Percentiles rank a stretch among this genome's conserved stretches.
These are phyloP conservation scores for Ladona fulva DNA, from an alignment of 1,140 invertebrate species.

Conservation along the genomic window DNA sequence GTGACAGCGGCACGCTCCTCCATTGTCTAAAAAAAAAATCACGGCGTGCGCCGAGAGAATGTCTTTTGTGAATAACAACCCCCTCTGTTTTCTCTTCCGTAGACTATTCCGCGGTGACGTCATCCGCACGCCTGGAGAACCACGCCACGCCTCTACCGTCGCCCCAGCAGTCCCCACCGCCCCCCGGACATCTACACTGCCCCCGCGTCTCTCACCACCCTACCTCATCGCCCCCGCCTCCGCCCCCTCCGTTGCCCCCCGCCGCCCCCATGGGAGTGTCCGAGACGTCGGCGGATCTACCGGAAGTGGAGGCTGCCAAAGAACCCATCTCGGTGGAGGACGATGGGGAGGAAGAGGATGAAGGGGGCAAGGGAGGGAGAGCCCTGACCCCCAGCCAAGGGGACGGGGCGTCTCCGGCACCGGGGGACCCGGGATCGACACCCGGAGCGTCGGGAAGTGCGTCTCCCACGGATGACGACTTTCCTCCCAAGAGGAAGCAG, in stretches of 20 bases:
- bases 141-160: neutral
- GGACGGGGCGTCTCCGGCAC: neutral
- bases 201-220: neutral
- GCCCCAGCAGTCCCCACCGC: neutral
- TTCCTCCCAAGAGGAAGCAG: constrained; percentile 71
- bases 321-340: neutral
- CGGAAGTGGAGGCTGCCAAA: neutral
- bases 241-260: no score
- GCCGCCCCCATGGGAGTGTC: neutral
- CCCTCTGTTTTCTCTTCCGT: no score
- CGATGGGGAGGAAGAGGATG: neutral
- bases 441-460: neutral
- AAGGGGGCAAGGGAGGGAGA: neutral
- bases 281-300: neutral
- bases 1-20: no score
- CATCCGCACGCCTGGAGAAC: neutral
- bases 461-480: neutral
- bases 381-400: neutral
- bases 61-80: no score
- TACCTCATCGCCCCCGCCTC: neutral
- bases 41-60: no score
- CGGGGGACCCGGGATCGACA: neutral
- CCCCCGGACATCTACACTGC: neutral
- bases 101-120: neutral
- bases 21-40: no score